phyloP scores from a whole-genome alignment of 2,888 invertebrate species.

The Pseudococcus jackbeardsleyi region DNA sequence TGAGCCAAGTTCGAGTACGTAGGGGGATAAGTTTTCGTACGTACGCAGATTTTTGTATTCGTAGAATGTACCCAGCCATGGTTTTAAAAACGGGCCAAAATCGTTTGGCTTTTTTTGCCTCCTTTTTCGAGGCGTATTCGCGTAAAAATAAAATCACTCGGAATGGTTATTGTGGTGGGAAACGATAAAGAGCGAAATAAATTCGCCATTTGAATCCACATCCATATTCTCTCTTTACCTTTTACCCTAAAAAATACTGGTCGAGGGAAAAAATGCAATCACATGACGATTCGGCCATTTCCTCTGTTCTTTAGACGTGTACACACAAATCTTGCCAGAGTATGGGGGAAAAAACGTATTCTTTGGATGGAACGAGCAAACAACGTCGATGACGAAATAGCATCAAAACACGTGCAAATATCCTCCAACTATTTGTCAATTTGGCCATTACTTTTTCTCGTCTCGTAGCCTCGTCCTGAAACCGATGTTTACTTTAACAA shows the following conservation, averaged over 20 bases:
- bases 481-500: conserved; percentile 32
- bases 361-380: background rate
- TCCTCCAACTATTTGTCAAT: conserved; percentile 50
- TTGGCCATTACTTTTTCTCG: conserved; percentile 5
- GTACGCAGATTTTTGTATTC: conserved; percentile 16
- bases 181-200: conserved; percentile 59
- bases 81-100: conserved; percentile 9
- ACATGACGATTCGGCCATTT: background rate
- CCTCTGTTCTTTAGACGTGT: background rate
- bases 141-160: conserved; percentile 44
- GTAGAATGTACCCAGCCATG: background rate
- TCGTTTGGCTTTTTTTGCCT: background rate
- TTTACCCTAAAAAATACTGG: background rate
- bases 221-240: background rate
- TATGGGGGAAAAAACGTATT: background rate
- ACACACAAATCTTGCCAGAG: conserved; percentile 7
- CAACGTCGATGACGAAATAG: conserved; percentile 23
- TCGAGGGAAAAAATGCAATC: conserved; percentile 16
- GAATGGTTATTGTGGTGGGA: conserved; percentile 54
- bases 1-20: background rate
- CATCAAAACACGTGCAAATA: conserved; percentile 53
- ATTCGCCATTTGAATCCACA: conserved; percentile 10
- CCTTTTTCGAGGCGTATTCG: background rate
- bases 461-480: background rate
- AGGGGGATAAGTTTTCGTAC: conserved; percentile 9